These are phyloP conservation scores for Leiothrix lutea DNA, from an alignment of 2,113 vertebrate species.

Conservation along the genomic window DNA sequence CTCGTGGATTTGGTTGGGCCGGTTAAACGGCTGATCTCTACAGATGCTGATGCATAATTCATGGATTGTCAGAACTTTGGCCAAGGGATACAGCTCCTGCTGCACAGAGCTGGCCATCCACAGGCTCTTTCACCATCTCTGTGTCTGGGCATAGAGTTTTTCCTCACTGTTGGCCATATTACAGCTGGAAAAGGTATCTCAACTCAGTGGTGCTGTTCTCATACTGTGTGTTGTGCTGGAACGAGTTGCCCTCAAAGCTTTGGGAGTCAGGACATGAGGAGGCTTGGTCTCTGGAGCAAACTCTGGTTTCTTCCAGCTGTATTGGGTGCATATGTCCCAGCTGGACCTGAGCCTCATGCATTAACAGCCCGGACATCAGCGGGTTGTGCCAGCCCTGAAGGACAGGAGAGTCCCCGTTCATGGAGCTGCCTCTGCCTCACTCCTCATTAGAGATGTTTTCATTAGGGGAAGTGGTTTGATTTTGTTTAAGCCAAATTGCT, in stretches of 20 bases:
- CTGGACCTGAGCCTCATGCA: neutral
- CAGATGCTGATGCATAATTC: neutral
- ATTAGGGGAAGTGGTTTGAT: constrained; percentile 68
- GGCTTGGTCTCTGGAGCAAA: neutral
- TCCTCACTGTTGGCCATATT: rapidly evolving
- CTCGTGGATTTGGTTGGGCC: neutral
- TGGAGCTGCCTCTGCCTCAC: neutral
- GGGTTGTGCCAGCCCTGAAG: rapidly evolving
- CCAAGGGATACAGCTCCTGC: neutral
- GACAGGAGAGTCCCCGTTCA: neutral
- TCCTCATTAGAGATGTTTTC: constrained; percentile 61
- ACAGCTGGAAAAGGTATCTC: neutral
- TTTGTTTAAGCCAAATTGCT: constrained; percentile 66
- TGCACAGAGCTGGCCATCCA: neutral
- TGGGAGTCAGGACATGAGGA: neutral
- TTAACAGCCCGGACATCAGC: neutral
- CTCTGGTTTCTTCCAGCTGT: neutral
- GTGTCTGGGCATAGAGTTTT: neutral
- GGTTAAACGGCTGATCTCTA: neutral
- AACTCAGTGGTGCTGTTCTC: neutral
- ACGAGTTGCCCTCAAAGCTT: neutral
- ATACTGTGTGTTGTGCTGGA: neutral
- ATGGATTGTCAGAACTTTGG: neutral
- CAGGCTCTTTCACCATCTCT: neutral
- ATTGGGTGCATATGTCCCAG: rapidly evolving